phyloP scores from a whole-genome alignment of 2,797 vertebrate species.

The Sus cebifrons region DNA sequence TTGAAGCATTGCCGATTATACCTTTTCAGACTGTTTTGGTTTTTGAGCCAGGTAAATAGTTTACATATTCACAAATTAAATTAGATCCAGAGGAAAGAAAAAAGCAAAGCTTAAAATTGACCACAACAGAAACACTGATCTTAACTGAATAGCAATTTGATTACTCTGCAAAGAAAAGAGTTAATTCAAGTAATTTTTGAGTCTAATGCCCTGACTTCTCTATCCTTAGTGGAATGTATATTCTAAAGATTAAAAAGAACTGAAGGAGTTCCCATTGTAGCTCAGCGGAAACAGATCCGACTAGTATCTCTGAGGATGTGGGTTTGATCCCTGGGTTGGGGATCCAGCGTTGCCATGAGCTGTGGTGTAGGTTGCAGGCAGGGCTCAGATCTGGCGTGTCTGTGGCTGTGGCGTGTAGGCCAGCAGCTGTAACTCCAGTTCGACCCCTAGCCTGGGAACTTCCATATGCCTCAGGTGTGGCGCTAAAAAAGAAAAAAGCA shows the following conservation, averaged over 20 bases:
- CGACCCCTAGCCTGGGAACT: too few relatives aligned
- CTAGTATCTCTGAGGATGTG: too few relatives aligned
- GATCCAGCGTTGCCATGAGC: too few relatives aligned
- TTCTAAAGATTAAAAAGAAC: background rate
- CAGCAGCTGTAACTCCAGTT: too few relatives aligned
- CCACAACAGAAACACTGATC: slow-evolving; percentile 37
- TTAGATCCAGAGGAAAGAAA: slow-evolving; percentile 49
- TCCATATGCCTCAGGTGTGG: too few relatives aligned
- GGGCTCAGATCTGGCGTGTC: too few relatives aligned
- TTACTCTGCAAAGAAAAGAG: slow-evolving; percentile 30
- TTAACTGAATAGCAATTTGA: slow-evolving; percentile 37
- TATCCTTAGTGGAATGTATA: background rate
- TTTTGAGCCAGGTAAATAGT: slow-evolving; percentile 44
- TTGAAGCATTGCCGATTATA: background rate
- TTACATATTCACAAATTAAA: slow-evolving; percentile 61
- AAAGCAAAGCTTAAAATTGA: background rate
- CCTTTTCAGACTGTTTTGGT: slow-evolving; percentile 47
- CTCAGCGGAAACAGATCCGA: too few relatives aligned
- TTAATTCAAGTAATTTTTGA: background rate
- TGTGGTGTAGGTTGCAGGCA: too few relatives aligned
- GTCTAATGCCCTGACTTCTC: background rate
- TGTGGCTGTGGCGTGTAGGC: too few relatives aligned
- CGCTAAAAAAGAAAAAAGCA: too few relatives aligned
- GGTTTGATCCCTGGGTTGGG: too few relatives aligned
- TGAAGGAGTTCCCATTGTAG: background rate